A percentile compares a stretch with the other conserved stretches of the same genome.
Conservation (phyloP, 2,797 vertebrate species). For the Molossus alvarezi region DNA sequence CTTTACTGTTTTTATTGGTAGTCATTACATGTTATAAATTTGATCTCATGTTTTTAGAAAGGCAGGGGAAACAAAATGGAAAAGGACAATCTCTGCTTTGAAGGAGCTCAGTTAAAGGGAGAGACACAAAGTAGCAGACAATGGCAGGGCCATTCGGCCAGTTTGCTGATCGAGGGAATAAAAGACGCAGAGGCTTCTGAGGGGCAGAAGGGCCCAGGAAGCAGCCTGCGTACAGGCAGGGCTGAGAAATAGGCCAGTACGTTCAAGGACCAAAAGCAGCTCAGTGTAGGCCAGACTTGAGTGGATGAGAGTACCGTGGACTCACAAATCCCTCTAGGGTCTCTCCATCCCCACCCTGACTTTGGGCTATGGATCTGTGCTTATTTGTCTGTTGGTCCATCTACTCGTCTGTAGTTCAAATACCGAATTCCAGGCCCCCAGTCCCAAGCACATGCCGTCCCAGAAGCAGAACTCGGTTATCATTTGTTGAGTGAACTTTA, state of each 20-base stretch:
- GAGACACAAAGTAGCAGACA: neutral
- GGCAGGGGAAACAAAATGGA: neutral
- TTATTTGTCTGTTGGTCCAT: neutral
- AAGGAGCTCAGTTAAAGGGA: neutral
- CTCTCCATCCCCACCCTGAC: neutral
- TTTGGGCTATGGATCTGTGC: neutral
- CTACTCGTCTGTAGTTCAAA: neutral
- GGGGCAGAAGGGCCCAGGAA: neutral
- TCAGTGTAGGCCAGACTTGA: neutral
- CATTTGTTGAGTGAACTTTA: neutral
- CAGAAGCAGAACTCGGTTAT: neutral
- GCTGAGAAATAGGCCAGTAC: neutral
- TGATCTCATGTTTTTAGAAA: conserved; percentile 4
- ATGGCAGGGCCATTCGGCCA: neutral
- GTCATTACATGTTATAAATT: neutral
- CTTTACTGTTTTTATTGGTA: conserved; percentile 25
- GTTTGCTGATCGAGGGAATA: neutral
- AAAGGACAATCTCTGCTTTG: neutral
- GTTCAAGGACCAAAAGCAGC: neutral
- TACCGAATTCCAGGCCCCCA: neutral
- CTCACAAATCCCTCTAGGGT: neutral
- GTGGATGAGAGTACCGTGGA: neutral
- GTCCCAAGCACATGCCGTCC: neutral
- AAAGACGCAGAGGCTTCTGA: neutral
- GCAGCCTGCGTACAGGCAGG: neutral